Percentiles rank a stretch among this genome's conserved stretches.
These are phyloP conservation scores for Serripes groenlandicus DNA, from an alignment of 2,888 invertebrate species.

Conservation along the genomic window DNA sequence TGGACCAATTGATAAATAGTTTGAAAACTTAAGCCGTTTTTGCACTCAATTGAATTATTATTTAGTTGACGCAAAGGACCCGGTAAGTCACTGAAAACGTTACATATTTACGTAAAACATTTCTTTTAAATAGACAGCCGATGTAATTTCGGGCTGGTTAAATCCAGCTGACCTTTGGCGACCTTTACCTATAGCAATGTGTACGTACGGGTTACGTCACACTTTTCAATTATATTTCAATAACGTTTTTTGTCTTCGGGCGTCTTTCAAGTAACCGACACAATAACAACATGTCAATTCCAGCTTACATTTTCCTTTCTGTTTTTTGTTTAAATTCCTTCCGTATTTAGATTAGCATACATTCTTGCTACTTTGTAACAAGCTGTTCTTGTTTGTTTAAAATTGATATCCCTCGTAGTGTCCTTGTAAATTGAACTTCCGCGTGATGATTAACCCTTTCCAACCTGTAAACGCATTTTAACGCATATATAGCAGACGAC, in stretches of 20 bases:
- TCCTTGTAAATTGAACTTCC: too few species aligned
- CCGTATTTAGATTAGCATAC: not conserved
- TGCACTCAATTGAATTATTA: too few species aligned
- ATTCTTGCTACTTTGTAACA: too few species aligned
- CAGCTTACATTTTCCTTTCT: not conserved
- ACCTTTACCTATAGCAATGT: not conserved
- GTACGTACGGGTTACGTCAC: not conserved
- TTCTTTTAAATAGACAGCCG: not conserved
- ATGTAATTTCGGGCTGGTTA: not conserved
- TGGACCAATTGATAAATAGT: too few species aligned
- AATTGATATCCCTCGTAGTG: too few species aligned
- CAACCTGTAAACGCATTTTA: too few species aligned
- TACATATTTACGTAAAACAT: not conserved
- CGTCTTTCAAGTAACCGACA: not conserved
- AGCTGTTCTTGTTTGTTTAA: too few species aligned
- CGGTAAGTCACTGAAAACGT: too few species aligned
- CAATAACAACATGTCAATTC: conserved; percentile 8
- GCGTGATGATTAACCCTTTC: too few species aligned
- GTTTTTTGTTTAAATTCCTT: not conserved
- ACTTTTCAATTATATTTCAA: conserved; percentile 8
- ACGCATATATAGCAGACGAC: too few species aligned
- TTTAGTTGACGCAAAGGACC: too few species aligned
- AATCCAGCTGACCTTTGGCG: not conserved
- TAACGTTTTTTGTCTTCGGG: not conserved
- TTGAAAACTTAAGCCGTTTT: too few species aligned